A percentile compares a stretch with the other conserved stretches of the same genome.
Evolutionary conservation across 2,113 vertebrate species (phyloP).

Genomic region (Ciconia boyciana): DNA sequence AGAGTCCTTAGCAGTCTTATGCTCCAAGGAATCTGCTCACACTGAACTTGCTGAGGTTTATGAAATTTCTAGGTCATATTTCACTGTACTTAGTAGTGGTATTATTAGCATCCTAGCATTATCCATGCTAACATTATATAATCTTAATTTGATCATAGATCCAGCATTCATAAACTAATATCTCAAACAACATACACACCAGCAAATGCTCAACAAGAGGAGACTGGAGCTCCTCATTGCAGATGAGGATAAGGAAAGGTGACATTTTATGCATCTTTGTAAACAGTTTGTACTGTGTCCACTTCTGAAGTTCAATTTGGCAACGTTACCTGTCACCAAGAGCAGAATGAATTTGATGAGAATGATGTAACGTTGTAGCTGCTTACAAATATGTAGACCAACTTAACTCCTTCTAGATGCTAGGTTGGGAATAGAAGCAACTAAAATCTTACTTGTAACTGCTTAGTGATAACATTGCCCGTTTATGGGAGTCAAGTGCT

Average conservation of each 20-base stretch:
- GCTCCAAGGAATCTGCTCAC: background rate
- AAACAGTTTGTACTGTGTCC: background rate
- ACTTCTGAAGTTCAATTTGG: background rate
- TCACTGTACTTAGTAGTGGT: background rate
- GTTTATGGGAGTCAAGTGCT: background rate
- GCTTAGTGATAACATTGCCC: background rate
- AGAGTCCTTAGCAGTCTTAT: background rate
- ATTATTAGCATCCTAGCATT: background rate
- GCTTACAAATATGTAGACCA: background rate
- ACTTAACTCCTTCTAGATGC: background rate
- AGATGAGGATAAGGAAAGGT: background rate
- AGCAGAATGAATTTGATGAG: background rate
- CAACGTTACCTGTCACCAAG: background rate
- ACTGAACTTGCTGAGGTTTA: background rate
- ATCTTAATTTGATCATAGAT: background rate
- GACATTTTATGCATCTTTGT: background rate
- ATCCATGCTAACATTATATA: background rate
- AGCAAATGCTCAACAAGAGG: background rate
- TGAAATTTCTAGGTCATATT: background rate
- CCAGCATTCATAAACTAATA: background rate
- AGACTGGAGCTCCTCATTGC: accelerated
- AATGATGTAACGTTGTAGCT: background rate
- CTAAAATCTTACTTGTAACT: background rate
- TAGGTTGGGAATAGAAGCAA: background rate
- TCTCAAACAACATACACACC: background rate